These are phyloP conservation scores for Eumeta japonica DNA, from an alignment of 1,140 invertebrate genomes.

Conservation along the genomic window DNA sequence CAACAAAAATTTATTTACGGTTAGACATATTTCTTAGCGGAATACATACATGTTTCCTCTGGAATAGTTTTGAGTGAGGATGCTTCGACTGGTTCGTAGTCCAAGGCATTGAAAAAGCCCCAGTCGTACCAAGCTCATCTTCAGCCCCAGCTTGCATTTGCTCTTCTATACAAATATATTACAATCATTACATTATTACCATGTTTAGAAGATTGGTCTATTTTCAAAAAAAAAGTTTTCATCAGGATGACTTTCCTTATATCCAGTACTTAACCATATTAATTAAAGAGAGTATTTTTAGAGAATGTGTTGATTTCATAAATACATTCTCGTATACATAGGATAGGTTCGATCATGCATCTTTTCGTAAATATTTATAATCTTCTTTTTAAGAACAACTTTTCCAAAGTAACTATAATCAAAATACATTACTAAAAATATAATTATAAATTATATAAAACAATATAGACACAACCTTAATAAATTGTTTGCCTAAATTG, in stretches of 20 bases:
- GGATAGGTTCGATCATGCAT: too few species aligned
- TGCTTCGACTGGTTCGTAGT: conserved; percentile 12
- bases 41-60: conserved; percentile 34
- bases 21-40: background rate
- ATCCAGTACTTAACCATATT: background rate
- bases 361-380: too few species aligned
- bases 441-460: too few species aligned
- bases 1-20: too few species aligned
- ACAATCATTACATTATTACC: background rate
- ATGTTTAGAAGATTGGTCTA: background rate
- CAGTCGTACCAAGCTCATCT: conserved; percentile 23
- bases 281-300: background rate
- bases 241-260: background rate
- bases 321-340: too few species aligned
- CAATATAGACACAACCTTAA: too few species aligned
- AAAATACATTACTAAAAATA: too few species aligned
- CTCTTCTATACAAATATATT: conserved; percentile 27
- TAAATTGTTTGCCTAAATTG: too few species aligned
- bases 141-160: conserved; percentile 32
- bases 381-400: too few species aligned
- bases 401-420: too few species aligned
- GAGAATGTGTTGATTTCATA: too few species aligned
- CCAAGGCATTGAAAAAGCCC: conserved; percentile 16
- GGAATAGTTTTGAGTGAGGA: conserved; percentile 31
- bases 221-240: background rate